Percentiles rank a stretch among this genome's conserved stretches.
These are phyloP conservation scores for Euphydryas editha DNA, from an alignment of 2,888 invertebrate species.

Conservation along the genomic window DNA sequence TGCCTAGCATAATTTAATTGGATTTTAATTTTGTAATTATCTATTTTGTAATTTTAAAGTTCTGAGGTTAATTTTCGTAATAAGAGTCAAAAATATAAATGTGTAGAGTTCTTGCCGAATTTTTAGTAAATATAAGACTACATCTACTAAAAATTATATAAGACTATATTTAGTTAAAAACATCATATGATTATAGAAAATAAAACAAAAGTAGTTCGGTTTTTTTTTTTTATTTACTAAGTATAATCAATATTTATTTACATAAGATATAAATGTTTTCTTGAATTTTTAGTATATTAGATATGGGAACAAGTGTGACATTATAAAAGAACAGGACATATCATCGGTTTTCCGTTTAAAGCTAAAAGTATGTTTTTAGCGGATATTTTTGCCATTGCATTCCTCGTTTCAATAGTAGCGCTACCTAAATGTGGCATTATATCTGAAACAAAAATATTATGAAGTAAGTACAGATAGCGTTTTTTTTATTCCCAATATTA, in stretches of 20 bases:
- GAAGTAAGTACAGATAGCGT: too few species aligned
- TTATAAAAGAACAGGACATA: constrained; percentile 47
- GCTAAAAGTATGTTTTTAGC: constrained; percentile 90
- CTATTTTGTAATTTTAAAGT: not conserved
- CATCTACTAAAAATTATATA: too few species aligned
- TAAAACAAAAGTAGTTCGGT: not conserved
- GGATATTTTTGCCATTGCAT: constrained; percentile 89
- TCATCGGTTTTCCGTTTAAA: constrained; percentile 85
- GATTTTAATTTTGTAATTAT: not conserved
- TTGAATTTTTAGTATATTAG: not conserved
- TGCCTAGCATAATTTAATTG: not conserved
- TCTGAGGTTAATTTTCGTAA: too few species aligned
- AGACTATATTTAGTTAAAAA: not conserved
- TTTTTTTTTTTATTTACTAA: too few species aligned
- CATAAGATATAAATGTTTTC: not conserved
- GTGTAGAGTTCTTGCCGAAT: too few species aligned
- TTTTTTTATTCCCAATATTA: not conserved
- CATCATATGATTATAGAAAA: not conserved
- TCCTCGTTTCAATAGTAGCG: constrained; percentile 89
- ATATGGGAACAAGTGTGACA: not conserved
- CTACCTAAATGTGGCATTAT: constrained; percentile 94
- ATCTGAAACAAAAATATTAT: constrained; percentile 78
- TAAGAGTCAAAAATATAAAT: too few species aligned
- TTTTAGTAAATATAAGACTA: too few species aligned
- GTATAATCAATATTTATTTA: not conserved